Percentiles rank a stretch among this genome's conserved stretches.
Evolutionary conservation across 2,113 vertebrate species (phyloP).

Genomic region (Ibidorhyncha struthersii): DNA sequence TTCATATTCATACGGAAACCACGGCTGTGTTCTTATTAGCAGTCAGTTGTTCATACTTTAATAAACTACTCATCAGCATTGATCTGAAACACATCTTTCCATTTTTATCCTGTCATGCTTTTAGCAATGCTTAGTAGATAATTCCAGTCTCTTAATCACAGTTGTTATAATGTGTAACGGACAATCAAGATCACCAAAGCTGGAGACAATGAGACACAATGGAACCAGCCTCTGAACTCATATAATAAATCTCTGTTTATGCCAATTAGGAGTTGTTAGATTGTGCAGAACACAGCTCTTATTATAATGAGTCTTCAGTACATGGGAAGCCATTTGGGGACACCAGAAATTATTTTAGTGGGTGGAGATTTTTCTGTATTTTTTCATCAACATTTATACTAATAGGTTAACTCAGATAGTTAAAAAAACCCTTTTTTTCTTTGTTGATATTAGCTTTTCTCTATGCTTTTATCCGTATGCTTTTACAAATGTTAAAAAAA

Average conservation of each 20-base stretch:
- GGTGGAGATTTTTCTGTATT: background rate
- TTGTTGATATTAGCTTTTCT: background rate
- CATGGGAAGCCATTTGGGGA: background rate
- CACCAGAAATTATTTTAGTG: background rate
- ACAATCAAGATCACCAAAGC: background rate
- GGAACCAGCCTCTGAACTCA: background rate
- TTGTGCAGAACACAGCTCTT: background rate
- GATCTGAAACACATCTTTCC: constrained; percentile 28
- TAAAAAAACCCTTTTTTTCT: background rate
- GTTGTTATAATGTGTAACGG: background rate
- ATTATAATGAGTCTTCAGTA: background rate
- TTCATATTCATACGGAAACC: constrained; percentile 23
- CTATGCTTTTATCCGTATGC: background rate
- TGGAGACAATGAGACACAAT: background rate
- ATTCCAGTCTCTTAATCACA: constrained; percentile 1
- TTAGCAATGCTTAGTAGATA: background rate
- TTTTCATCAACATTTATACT: background rate
- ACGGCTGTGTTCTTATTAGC: background rate
- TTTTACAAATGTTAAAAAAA: background rate
- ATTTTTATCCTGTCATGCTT: constrained; percentile 15
- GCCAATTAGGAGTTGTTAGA: background rate
- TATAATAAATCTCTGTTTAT: background rate
- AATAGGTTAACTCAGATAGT: background rate
- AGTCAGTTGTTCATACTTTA: constrained; percentile 30
- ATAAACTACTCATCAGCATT: constrained; percentile 32